Percentiles rank a stretch among this genome's conserved stretches.
These are phyloP conservation scores for Bucco capensis DNA, from an alignment of 2,113 vertebrate species.

Conservation along the genomic window DNA sequence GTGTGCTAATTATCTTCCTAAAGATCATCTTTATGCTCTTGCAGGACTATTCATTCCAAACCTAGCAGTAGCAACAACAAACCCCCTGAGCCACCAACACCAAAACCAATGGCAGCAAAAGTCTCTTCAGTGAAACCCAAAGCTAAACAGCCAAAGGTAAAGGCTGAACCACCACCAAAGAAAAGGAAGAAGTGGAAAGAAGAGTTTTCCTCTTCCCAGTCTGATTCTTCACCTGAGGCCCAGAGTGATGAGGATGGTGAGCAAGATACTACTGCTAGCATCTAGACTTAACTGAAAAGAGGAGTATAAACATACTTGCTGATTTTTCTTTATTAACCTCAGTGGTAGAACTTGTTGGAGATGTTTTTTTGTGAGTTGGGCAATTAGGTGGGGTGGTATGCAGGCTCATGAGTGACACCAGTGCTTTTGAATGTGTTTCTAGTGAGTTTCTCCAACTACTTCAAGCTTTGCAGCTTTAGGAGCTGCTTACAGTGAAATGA, in stretches of 20 bases:
- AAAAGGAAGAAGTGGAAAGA: slow-evolving; percentile 98
- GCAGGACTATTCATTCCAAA: slow-evolving; percentile 73
- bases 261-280: not conserved
- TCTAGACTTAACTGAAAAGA: not conserved
- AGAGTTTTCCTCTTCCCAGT: slow-evolving; percentile 84
- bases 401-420: not conserved
- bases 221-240: slow-evolving; percentile 86
- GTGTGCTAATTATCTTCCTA: not conserved
- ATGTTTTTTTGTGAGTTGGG: not conserved
- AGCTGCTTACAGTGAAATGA: not conserved
- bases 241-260: slow-evolving; percentile 86
- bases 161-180: slow-evolving; percentile 95
- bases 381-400: not conserved
- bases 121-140: slow-evolving; percentile 79
- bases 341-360: not conserved
- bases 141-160: slow-evolving; percentile 86
- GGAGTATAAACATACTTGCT: not conserved
- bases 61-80: slow-evolving; percentile 69
- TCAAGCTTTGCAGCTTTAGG: not conserved
- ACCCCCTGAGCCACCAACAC: slow-evolving; percentile 68
- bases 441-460: not conserved
- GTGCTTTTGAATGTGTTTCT: not conserved
- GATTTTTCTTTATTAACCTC: not conserved
- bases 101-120: slow-evolving; percentile 80
- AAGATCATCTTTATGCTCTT: slow-evolving; percentile 17